Conservation (phyloP, 1,140 invertebrate species). For the Plutomurus gul region DNA sequence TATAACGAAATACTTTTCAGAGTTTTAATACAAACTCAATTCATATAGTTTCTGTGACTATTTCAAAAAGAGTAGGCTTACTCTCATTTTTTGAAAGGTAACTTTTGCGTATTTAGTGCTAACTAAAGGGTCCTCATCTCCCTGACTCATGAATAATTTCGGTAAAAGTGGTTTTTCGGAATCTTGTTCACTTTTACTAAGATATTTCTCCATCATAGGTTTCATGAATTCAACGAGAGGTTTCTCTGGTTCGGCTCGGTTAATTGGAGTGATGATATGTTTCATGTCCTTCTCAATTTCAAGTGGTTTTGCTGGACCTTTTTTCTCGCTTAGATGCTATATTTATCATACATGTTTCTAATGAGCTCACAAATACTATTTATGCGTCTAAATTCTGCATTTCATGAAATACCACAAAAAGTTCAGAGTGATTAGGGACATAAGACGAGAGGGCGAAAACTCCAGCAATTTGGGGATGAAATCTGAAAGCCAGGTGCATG, state of each 20-base stretch:
- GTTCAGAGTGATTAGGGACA: constrained; percentile 67
- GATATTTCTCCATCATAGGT: not conserved
- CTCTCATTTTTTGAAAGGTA: constrained; percentile 58
- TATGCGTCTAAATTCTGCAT: too few relatives aligned
- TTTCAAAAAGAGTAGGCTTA: too few relatives aligned
- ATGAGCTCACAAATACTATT: not conserved
- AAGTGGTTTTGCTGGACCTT: not conserved
- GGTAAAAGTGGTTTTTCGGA: constrained; percentile 41
- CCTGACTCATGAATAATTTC: constrained; percentile 59
- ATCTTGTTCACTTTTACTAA: not conserved
- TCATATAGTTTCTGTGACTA: too few relatives aligned
- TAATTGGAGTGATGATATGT: not conserved
- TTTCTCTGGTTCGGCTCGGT: not conserved
- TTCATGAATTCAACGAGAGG: not conserved
- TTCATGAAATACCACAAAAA: not conserved
- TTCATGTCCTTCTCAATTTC: not conserved
- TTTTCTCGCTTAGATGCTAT: not conserved
- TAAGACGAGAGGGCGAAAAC: constrained; percentile 74
- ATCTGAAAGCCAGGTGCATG: constrained; percentile 68
- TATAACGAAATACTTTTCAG: not conserved
- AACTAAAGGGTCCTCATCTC: constrained; percentile 62
- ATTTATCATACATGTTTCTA: not conserved
- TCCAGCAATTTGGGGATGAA: constrained; percentile 66
- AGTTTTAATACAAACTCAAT: too few relatives aligned
- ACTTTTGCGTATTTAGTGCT: constrained; percentile 62